Percentiles rank a stretch among this genome's conserved stretches.
These are phyloP conservation scores for Pampus argenteus DNA, from an alignment of 2,797 vertebrate species.

Conservation along the genomic window DNA sequence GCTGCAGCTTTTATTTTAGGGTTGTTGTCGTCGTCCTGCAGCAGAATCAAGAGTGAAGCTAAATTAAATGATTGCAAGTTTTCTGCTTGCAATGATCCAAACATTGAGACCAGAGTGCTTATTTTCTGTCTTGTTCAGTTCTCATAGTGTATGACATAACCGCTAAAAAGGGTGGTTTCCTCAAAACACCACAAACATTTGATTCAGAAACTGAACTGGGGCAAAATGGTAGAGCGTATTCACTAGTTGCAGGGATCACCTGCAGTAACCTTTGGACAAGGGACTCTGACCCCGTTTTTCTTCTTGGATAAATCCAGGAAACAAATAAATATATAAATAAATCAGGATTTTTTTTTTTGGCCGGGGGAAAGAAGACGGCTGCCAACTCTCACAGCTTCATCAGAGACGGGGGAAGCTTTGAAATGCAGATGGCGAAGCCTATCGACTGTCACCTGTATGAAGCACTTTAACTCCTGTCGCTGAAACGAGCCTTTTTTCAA, in stretches of 20 bases:
- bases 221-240: neutral
- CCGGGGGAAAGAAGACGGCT: neutral
- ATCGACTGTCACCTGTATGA: slow-evolving; percentile 83
- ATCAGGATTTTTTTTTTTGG: neutral
- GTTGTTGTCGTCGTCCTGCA: no score
- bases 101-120: neutral
- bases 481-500: slow-evolving; percentile 72
- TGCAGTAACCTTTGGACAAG: neutral
- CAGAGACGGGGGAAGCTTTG: slow-evolving; percentile 71
- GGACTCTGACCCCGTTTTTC: neutral
- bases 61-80: no score
- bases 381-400: slow-evolving; percentile 8
- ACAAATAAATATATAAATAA: neutral
- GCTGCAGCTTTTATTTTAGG: no score
- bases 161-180: neutral
- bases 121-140: neutral
- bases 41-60: no score
- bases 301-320: slow-evolving; percentile 3
- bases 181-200: neutral
- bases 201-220: neutral
- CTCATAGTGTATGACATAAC: neutral
- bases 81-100: neutral
- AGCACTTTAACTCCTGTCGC: slow-evolving; percentile 73
- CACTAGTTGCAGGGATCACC: neutral
- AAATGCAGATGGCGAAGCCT: slow-evolving; percentile 80